Conservation (phyloP, 2,113 vertebrate species). For the Shinisaurus crocodilurus region DNA sequence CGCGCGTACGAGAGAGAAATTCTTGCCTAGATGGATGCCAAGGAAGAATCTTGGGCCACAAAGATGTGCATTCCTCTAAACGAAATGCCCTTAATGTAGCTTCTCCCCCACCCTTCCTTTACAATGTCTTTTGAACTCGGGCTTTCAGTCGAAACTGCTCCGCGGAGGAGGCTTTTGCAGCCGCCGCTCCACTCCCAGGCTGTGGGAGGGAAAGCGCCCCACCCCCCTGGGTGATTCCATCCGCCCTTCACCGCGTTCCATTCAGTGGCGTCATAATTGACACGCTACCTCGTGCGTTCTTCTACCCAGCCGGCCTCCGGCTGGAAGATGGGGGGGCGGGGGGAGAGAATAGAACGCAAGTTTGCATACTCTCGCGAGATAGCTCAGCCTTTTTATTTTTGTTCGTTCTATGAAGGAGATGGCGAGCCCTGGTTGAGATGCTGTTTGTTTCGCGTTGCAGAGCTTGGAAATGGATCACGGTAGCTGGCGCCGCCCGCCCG, state of each 20-base stretch:
- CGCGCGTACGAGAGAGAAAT: neutral
- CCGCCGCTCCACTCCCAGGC: neutral
- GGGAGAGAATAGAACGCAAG: neutral
- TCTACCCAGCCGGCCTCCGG: neutral
- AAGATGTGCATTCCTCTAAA: neutral
- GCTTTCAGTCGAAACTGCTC: no score
- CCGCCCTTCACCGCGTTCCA: neutral
- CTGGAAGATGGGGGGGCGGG: neutral
- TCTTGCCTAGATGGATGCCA: neutral
- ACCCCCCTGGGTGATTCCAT: neutral
- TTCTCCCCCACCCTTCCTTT: neutral
- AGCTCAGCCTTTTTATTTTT: neutral
- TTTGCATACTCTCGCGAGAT: constrained; percentile 10
- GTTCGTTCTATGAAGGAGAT: neutral
- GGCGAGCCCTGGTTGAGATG: no score
- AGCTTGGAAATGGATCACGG: neutral
- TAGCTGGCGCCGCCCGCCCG: fast-evolving
- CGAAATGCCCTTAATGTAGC: neutral
- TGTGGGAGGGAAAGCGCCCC: neutral
- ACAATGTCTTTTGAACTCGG: neutral
- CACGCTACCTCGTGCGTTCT: neutral
- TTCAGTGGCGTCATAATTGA: constrained; percentile 23
- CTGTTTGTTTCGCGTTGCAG: no score
- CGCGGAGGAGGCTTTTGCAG: neutral
- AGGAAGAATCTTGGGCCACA: neutral